These are phyloP conservation scores for Melanotaenia parkinsoni DNA, from an alignment of 2,797 vertebrate species.

Conservation along the genomic window DNA sequence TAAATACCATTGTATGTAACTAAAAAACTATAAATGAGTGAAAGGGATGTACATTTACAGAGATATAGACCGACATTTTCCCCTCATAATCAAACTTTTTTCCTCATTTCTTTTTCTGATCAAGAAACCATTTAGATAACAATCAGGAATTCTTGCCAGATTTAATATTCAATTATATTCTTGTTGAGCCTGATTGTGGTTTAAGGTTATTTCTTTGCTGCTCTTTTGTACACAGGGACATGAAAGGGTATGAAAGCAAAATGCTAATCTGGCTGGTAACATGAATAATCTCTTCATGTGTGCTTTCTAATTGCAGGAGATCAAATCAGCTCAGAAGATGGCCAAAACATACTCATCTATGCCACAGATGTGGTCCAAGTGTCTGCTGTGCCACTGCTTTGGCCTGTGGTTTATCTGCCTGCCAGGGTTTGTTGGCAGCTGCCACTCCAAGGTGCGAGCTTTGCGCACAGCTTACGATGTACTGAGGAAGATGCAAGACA, in stretches of 20 bases:
- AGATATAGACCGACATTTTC: neutral
- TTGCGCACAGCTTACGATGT: conserved; percentile 94
- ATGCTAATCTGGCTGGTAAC: conserved; percentile 15
- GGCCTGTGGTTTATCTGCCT: conserved; percentile 99
- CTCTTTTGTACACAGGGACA: neutral
- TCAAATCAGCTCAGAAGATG: conserved; percentile 94
- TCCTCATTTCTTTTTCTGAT: no score
- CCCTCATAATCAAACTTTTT: neutral
- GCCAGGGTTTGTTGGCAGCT: conserved; percentile 91
- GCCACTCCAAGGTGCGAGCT: conserved; percentile 96
- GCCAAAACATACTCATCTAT: conserved; percentile 94
- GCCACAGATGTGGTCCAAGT: conserved; percentile 99
- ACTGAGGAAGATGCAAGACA: conserved; percentile 94
- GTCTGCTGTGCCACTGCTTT: conserved; percentile 94
- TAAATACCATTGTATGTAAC: neutral
- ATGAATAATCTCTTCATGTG: conserved; percentile 10
- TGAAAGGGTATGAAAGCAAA: conserved; percentile 14
- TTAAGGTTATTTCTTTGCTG: neutral
- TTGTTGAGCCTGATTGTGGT: neutral
- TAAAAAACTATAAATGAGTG: neutral
- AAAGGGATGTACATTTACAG: neutral
- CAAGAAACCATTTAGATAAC: neutral
- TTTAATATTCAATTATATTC: neutral
- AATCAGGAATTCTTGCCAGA: conserved; percentile 2
- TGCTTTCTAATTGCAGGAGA: conserved; percentile 87